Conservation (phyloP, 2,888 invertebrate genomes). For the Smittia aterrima region DNA sequence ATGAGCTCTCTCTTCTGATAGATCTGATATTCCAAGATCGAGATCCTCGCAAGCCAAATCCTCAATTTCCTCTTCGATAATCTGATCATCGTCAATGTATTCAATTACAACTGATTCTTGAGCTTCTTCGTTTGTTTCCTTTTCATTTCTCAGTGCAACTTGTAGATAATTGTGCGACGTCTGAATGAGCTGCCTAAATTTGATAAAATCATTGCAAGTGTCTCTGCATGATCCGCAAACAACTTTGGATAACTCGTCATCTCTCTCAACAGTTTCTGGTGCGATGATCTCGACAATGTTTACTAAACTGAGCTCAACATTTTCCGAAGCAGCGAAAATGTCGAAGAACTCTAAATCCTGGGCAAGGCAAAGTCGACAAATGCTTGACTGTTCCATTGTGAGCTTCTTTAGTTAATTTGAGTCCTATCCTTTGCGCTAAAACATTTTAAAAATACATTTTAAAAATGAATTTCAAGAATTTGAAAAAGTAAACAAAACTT, state of each 20-base stretch:
- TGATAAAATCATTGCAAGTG: not conserved
- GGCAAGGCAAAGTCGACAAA: slow-evolving; percentile 20
- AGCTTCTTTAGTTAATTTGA: too few relatives aligned
- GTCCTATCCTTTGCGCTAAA: too few relatives aligned
- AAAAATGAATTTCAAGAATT: too few relatives aligned
- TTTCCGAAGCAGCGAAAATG: not conserved
- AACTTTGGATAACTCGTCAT: not conserved
- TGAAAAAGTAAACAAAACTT: too few relatives aligned
- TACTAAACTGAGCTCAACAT: not conserved
- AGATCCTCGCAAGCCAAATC: too few relatives aligned
- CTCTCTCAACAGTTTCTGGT: not conserved
- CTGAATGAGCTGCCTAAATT: not conserved
- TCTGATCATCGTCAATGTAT: not conserved
- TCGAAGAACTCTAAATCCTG: not conserved
- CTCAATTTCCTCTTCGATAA: not conserved
- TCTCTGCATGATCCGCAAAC: slow-evolving; percentile 7
- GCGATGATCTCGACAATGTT: not conserved
- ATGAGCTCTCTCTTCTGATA: too few relatives aligned
- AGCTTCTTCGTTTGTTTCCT: not conserved
- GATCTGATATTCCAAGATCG: too few relatives aligned
- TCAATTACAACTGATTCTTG: not conserved
- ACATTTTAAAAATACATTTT: not conserved
- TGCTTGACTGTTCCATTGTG: not conserved
- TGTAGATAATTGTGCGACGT: not conserved
- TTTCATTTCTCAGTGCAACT: not conserved